Evolutionary conservation across 1,140 invertebrate species (phyloP).

Genomic region (Papilio xuthus): DNA sequence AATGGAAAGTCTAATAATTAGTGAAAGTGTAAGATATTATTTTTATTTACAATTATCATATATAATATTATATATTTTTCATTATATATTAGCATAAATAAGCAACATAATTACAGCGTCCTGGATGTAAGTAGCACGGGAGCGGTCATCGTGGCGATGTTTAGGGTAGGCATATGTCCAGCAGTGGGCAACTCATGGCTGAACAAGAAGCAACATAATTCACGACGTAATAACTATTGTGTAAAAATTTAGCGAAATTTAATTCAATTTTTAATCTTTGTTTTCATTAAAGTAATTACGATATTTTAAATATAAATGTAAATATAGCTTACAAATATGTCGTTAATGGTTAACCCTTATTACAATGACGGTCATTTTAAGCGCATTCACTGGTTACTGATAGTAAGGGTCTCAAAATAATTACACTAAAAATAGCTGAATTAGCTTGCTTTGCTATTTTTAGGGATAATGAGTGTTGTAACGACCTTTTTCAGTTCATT

Average conservation of each 20-base stretch:
- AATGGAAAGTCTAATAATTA: too few species aligned
- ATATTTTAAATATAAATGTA: background rate
- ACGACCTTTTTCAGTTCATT: conserved; percentile 13
- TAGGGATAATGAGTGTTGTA: conserved; percentile 50
- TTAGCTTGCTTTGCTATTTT: conserved; percentile 50
- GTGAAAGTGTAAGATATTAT: too few species aligned
- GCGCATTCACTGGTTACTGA: background rate
- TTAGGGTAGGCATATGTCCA: too few species aligned
- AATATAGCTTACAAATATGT: background rate
- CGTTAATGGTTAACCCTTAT: conserved; percentile 17
- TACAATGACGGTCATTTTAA: conserved; percentile 14
- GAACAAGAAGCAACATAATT: too few species aligned
- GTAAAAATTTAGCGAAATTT: background rate
- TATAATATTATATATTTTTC: too few species aligned
- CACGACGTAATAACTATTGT: background rate
- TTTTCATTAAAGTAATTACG: background rate
- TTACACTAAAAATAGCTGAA: conserved; percentile 4
- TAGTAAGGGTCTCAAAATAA: conserved; percentile 2
- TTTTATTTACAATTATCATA: too few species aligned
- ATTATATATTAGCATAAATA: too few species aligned
- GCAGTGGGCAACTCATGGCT: too few species aligned
- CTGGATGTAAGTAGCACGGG: too few species aligned
- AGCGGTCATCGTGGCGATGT: too few species aligned
- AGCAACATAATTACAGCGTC: too few species aligned
- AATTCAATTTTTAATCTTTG: background rate